A percentile compares a stretch with the other conserved stretches of the same genome.
These are phyloP conservation scores for Cirrhinus molitorella DNA, from an alignment of 2,797 vertebrate species.

Conservation along the genomic window DNA sequence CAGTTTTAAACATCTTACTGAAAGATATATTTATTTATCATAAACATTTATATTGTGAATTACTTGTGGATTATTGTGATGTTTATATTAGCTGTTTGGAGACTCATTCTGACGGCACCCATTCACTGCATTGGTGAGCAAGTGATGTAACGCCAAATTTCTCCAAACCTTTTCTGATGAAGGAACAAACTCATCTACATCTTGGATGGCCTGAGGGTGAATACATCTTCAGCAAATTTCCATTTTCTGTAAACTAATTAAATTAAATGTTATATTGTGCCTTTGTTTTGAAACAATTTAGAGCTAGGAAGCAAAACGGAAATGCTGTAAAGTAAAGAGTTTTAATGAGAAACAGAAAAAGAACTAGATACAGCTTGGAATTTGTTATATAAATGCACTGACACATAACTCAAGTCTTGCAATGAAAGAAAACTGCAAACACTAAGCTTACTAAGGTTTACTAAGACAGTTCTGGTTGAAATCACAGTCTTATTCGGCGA, in stretches of 20 bases:
- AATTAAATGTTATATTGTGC: not conserved
- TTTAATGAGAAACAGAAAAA: not conserved
- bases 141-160: not conserved
- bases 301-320: not conserved
- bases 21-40: not conserved
- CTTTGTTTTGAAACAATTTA: not conserved
- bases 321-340: not conserved
- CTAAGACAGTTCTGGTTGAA: conserved; percentile 2
- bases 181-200: not conserved
- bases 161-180: not conserved
- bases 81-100: not conserved
- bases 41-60: not conserved
- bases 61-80: not conserved
- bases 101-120: not conserved
- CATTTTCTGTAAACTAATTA: not conserved
- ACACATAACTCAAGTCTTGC: not conserved
- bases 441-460: not conserved
- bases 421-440: not conserved
- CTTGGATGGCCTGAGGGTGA: not conserved
- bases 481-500: not conserved
- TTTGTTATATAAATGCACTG: not conserved
- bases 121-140: not conserved
- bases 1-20: not conserved
- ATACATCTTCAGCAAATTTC: not conserved
- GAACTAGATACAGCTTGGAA: not conserved